phyloP scores from a whole-genome alignment of 2,113 vertebrate species.

The Psephotus haematonotus region DNA sequence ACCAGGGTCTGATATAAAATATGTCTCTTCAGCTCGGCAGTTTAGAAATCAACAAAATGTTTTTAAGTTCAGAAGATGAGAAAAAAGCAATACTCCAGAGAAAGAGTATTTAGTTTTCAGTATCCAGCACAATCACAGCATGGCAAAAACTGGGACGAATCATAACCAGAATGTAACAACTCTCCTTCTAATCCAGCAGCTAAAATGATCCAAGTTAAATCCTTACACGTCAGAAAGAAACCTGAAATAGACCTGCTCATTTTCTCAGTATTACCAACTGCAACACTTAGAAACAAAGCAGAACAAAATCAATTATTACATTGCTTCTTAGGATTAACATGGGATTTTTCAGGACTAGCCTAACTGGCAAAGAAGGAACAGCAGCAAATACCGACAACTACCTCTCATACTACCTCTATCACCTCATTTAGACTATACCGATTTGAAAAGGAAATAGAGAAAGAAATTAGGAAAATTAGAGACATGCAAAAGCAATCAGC shows the following conservation, averaged over 20 bases:
- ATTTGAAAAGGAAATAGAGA: background rate
- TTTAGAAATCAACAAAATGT: background rate
- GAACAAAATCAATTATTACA: background rate
- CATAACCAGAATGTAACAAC: background rate
- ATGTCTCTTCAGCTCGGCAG: background rate
- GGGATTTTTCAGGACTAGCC: background rate
- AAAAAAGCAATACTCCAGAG: background rate
- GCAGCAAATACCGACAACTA: background rate
- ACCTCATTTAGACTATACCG: background rate
- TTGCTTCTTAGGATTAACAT: background rate
- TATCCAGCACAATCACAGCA: background rate
- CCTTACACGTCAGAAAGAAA: background rate
- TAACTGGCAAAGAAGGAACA: background rate
- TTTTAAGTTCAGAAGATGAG: background rate
- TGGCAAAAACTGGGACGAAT: background rate
- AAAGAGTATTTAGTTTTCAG: background rate
- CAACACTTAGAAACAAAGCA: background rate
- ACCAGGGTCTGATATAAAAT: background rate
- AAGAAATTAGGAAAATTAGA: background rate
- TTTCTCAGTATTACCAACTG: background rate
- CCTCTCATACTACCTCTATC: fast-evolving
- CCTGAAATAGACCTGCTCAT: background rate
- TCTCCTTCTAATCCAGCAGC: background rate
- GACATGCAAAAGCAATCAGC: background rate
- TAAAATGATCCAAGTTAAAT: background rate